A percentile compares a stretch with the other conserved stretches of the same genome.
phyloP scores from a whole-genome alignment of 2,113 vertebrate genomes.

The Triplophysa rosa region DNA sequence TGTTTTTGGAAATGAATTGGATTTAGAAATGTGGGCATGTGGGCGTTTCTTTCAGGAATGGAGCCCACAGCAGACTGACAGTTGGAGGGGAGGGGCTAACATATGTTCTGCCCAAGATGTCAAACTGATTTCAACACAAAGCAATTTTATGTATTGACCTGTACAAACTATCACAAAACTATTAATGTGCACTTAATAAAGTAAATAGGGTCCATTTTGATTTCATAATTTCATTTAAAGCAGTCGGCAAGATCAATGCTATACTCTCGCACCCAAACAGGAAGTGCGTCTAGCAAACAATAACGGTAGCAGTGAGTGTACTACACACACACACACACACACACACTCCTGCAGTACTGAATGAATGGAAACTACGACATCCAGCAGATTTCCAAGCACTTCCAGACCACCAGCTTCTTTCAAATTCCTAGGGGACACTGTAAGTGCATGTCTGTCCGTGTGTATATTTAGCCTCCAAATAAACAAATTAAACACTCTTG shows the following conservation, averaged over 20 bases:
- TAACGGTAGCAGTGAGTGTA: slow-evolving; percentile 39
- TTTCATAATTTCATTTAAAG: neutral
- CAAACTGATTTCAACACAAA: too few relatives aligned
- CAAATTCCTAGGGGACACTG: slow-evolving; percentile 22
- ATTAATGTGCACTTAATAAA: too few relatives aligned
- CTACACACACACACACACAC: neutral
- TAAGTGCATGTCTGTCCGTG: neutral
- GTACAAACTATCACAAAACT: neutral
- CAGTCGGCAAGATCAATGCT: neutral
- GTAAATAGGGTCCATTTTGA: neutral
- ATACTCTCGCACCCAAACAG: slow-evolving; percentile 18
- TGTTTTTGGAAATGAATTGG: too few relatives aligned
- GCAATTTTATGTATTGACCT: too few relatives aligned
- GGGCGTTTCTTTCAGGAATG: too few relatives aligned
- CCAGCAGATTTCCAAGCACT: slow-evolving; percentile 49
- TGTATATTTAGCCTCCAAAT: slow-evolving; percentile 20
- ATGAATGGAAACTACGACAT: slow-evolving; percentile 53
- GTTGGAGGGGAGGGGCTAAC: too few relatives aligned
- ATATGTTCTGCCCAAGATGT: too few relatives aligned
- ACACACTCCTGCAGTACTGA: neutral
- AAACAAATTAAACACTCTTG: slow-evolving; percentile 24
- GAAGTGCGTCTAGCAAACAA: slow-evolving; percentile 47
- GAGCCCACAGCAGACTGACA: too few relatives aligned
- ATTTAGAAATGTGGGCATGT: too few relatives aligned
- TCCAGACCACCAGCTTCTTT: slow-evolving; percentile 29